phyloP scores from a whole-genome alignment of 2,797 vertebrate species.

The Betta splendens region DNA sequence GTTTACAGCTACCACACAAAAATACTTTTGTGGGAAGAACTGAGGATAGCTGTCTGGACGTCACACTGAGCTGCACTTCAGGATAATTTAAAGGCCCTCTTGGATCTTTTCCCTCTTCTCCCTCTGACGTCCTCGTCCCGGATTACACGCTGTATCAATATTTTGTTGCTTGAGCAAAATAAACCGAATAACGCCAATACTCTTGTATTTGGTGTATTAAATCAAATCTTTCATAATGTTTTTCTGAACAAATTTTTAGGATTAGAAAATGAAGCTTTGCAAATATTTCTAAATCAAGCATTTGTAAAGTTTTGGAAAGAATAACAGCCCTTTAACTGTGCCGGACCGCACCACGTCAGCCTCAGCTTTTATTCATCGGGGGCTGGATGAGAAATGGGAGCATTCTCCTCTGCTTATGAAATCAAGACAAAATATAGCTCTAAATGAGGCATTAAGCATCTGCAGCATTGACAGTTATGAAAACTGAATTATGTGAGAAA shows the following conservation, averaged over 20 bases:
- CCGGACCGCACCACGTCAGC: constrained; percentile 71
- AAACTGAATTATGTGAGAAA: constrained; percentile 64
- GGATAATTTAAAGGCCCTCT: constrained; percentile 83
- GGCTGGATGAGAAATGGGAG: constrained; percentile 65
- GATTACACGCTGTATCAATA: constrained; percentile 79
- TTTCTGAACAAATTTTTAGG: constrained; percentile 59
- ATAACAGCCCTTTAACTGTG: constrained; percentile 70
- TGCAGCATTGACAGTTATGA: constrained; percentile 61
- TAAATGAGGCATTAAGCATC: constrained; percentile 75
- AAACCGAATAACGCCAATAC: constrained; percentile 69
- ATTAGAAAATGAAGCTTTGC: constrained; percentile 58
- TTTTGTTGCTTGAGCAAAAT: constrained; percentile 77
- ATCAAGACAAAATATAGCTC: constrained; percentile 73
- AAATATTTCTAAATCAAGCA: constrained; percentile 81
- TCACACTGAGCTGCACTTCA: constrained; percentile 85
- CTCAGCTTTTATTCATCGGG: constrained; percentile 62
- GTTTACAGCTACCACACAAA: constrained; percentile 73
- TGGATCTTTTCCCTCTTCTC: constrained; percentile 77
- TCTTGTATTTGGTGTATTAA: constrained; percentile 67
- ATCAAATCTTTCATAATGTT: constrained; percentile 68
- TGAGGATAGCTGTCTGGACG: constrained; percentile 83
- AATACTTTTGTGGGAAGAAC: constrained; percentile 85
- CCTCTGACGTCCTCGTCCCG: constrained; percentile 75
- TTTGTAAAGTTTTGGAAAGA: constrained; percentile 82
- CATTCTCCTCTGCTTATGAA: constrained; percentile 73